phyloP scores from a whole-genome alignment of 2,888 invertebrate genomes.

The Polymixis flavicincta region DNA sequence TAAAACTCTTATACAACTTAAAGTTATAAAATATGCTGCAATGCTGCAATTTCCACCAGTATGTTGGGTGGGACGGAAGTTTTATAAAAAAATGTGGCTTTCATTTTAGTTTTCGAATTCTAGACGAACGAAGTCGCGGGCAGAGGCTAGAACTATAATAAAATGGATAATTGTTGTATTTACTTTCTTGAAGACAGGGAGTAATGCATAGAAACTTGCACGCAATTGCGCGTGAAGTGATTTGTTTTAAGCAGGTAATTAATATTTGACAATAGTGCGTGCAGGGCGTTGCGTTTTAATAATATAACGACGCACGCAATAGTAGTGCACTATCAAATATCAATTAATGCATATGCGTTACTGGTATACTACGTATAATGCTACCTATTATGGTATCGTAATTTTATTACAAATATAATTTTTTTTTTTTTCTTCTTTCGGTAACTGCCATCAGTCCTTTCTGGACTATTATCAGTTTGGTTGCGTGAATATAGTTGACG shows the following conservation, averaged over 20 bases:
- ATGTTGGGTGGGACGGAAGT: neutral
- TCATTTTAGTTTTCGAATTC: neutral
- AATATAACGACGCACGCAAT: too few species aligned
- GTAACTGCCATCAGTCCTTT: too few species aligned
- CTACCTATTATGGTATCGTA: too few species aligned
- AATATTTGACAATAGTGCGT: slow-evolving; percentile 35
- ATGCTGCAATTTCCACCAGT: too few species aligned
- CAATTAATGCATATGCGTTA: neutral
- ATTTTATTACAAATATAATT: too few species aligned
- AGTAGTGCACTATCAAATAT: too few species aligned
- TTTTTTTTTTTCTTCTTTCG: too few species aligned
- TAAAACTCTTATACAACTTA: too few species aligned
- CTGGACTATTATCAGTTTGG: too few species aligned
- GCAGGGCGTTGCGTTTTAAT: neutral
- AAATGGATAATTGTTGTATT: slow-evolving; percentile 11
- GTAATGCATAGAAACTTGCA: slow-evolving; percentile 50
- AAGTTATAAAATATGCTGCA: too few species aligned
- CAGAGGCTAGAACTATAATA: neutral
- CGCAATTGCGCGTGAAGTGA: slow-evolving; percentile 34
- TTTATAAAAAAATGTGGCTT: neutral
- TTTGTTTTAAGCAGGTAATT: slow-evolving; percentile 16
- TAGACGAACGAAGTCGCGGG: neutral
- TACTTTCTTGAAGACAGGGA: slow-evolving; percentile 43
- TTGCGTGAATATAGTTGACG: too few species aligned
- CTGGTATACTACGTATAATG: neutral